Conservation (phyloP, 1,140 invertebrate genomes). For the Drosophila mauritiana region DNA sequence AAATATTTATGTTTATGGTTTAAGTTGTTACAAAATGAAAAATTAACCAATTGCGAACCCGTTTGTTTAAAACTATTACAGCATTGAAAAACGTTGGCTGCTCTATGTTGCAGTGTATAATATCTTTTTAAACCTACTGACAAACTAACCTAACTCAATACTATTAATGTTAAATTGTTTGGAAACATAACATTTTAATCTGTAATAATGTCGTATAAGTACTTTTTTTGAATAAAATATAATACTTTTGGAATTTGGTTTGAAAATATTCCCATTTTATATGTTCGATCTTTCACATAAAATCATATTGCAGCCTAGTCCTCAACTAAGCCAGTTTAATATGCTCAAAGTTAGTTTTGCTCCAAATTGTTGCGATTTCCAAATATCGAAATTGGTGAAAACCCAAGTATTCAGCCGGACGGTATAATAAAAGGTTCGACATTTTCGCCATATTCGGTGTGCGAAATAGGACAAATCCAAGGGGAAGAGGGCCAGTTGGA, state of each 20-base stretch:
- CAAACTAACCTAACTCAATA: slow-evolving; percentile 10
- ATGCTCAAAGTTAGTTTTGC: background rate
- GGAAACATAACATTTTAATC: background rate
- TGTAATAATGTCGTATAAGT: background rate
- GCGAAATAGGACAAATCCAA: slow-evolving; percentile 17
- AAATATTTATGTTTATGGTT: background rate
- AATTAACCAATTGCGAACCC: too few species aligned
- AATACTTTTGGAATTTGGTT: too few species aligned
- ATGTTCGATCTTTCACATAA: too few species aligned
- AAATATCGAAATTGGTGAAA: slow-evolving; percentile 12
- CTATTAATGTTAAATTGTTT: background rate
- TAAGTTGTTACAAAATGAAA: background rate
- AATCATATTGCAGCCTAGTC: too few species aligned
- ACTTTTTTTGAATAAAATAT: too few species aligned
- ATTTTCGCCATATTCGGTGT: background rate
- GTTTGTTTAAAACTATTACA: background rate
- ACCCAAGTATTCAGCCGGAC: slow-evolving; percentile 24
- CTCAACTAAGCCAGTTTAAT: background rate
- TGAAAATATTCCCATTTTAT: too few species aligned
- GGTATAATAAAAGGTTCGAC: background rate
- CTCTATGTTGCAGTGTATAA: background rate
- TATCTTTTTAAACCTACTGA: background rate
- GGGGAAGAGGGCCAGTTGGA: background rate
- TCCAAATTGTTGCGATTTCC: background rate
- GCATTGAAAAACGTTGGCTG: background rate